Percentiles rank a stretch among this genome's conserved stretches.
Evolutionary conservation across 1,140 invertebrate species (phyloP).

Genomic region (Drosophila cardini): DNA sequence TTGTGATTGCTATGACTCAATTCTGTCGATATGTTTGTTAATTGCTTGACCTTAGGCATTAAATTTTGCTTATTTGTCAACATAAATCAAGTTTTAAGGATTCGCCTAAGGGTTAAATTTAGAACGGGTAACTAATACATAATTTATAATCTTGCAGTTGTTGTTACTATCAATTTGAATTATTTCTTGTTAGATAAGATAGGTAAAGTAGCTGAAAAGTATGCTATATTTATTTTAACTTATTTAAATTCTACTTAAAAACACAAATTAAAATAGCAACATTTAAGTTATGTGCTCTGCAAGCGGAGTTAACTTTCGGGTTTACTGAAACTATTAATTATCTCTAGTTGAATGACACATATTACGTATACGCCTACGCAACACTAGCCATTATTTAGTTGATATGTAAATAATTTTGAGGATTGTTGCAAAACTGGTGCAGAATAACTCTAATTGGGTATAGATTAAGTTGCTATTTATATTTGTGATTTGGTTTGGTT

Average conservation of each 20-base stretch:
- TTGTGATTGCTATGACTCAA: slow-evolving; percentile 1
- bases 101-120: background rate
- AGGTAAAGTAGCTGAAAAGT: background rate
- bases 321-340: background rate
- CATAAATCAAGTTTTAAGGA: slow-evolving; percentile 12
- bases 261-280: background rate
- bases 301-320: background rate
- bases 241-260: too few species aligned
- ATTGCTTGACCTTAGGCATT: slow-evolving; percentile 2
- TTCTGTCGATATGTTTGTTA: slow-evolving; percentile 7
- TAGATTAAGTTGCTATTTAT: slow-evolving; percentile 26
- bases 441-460: slow-evolving; percentile 4
- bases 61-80: background rate
- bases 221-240: background rate
- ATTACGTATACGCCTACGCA: slow-evolving; percentile 42
- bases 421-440: slow-evolving; percentile 22
- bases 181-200: too few species aligned
- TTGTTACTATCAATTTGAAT: background rate
- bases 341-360: background rate
- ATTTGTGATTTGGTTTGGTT: slow-evolving; percentile 3
- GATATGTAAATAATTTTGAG: background rate
- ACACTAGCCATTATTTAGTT: slow-evolving; percentile 21
- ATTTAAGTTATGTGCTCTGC: background rate
- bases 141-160: background rate
- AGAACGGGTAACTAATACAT: background rate